Percentiles rank a stretch among this genome's conserved stretches.
phyloP scores from a whole-genome alignment of 2,113 vertebrate species.

The Urocitellus parryii region DNA sequence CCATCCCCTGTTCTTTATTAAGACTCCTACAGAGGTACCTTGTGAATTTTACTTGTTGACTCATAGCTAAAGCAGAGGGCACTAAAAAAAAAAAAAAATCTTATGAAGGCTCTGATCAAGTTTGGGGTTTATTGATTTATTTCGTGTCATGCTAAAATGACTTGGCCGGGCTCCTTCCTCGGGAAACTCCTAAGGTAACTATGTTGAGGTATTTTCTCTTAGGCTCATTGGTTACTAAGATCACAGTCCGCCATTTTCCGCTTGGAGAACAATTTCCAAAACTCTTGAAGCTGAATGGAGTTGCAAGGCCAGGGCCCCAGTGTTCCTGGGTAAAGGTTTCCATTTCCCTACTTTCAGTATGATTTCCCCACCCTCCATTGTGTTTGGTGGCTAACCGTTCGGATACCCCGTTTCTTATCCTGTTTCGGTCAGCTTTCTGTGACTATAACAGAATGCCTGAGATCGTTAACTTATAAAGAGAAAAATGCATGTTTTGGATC shows the following conservation, averaged over 20 bases:
- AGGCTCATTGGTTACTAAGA: not conserved
- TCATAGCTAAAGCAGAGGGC: not conserved
- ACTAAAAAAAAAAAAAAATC: not conserved
- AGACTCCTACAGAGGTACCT: not conserved
- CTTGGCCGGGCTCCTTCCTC: not conserved
- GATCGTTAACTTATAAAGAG: not conserved
- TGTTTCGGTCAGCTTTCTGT: not conserved
- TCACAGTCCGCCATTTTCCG: not conserved
- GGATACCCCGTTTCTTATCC: not conserved
- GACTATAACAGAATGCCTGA: not conserved
- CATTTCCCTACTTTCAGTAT: not conserved
- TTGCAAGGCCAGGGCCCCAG: not conserved
- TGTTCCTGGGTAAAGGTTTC: not conserved
- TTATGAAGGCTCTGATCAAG: not conserved
- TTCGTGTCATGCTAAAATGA: not conserved
- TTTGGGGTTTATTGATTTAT: too few relatives aligned
- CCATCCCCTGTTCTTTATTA: not conserved
- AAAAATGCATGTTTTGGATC: not conserved
- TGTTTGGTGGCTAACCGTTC: not conserved
- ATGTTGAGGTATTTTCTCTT: not conserved
- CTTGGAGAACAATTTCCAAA: not conserved
- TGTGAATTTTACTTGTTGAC: not conserved
- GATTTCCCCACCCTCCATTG: not conserved
- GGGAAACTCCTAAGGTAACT: not conserved
- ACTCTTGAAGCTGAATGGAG: not conserved